These are phyloP conservation scores for Plebejus anna DNA, from an alignment of 2,888 invertebrate genomes.

Conservation along the genomic window DNA sequence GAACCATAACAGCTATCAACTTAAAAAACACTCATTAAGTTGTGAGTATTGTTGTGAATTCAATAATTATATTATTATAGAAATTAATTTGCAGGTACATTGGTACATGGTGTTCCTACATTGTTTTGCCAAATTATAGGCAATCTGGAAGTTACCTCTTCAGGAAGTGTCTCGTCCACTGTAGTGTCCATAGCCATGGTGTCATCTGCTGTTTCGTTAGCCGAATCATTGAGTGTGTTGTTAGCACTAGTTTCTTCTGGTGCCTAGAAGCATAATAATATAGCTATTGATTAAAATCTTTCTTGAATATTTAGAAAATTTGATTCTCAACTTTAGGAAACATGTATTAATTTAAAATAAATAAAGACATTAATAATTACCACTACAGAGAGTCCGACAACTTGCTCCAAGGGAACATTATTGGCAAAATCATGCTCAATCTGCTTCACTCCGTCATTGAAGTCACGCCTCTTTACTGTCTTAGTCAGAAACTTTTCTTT, in stretches of 20 bases:
- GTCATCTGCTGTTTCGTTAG: conserved; percentile 55
- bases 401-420: conserved; percentile 71
- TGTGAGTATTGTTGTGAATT: not conserved
- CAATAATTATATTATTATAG: not conserved
- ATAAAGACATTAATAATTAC: conserved; percentile 39
- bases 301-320: not conserved
- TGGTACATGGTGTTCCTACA: too few relatives aligned
- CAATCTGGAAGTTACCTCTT: conserved; percentile 49
- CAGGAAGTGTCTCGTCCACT: conserved; percentile 55
- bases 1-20: conserved; percentile 37
- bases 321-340: not conserved
- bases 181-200: conserved; percentile 52
- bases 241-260: conserved; percentile 44
- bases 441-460: conserved; percentile 92
- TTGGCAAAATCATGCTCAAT: conserved; percentile 89
- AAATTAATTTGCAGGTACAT: not conserved
- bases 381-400: conserved; percentile 52
- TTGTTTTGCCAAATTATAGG: too few relatives aligned
- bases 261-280: conserved; percentile 35
- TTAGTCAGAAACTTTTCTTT: conserved; percentile 89
- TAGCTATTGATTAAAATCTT: not conserved
- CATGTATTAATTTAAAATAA: not conserved
- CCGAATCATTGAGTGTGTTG: conserved; percentile 52
- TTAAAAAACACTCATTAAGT: not conserved
- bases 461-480: conserved; percentile 88